phyloP scores from a whole-genome alignment of 1,140 invertebrate species.

The Globodera rostochiensis region DNA sequence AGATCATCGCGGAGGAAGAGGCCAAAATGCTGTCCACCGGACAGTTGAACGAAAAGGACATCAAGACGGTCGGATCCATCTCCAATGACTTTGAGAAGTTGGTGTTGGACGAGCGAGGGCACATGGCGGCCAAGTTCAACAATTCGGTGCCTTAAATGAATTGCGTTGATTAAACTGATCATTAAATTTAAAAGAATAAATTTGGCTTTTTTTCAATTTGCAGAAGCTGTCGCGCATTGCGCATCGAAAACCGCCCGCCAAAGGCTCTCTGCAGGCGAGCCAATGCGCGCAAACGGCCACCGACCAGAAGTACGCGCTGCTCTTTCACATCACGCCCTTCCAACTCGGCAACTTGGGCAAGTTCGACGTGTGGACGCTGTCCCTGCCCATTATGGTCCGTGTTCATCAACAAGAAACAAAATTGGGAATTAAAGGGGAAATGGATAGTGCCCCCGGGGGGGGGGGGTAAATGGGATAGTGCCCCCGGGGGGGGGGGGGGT shows the following conservation, averaged over 20 bases:
- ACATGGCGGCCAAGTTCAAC: slow-evolving; percentile 64
- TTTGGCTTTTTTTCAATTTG: not conserved
- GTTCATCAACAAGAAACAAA: slow-evolving; percentile 1
- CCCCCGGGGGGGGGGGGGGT: too few species aligned
- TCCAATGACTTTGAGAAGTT: slow-evolving; percentile 65
- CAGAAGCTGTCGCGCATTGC: slow-evolving; percentile 64
- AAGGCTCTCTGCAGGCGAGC: slow-evolving; percentile 47
- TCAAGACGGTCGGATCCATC: slow-evolving; percentile 63
- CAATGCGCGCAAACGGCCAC: slow-evolving; percentile 57
- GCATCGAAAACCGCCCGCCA: slow-evolving; percentile 64
- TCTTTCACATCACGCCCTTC: slow-evolving; percentile 65
- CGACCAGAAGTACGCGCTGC: slow-evolving; percentile 65
- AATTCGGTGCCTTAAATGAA: slow-evolving; percentile 51
- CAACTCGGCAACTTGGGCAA: slow-evolving; percentile 65
- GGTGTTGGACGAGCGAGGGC: slow-evolving; percentile 62
- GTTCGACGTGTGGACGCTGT: slow-evolving; percentile 65
- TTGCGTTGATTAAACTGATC: not conserved
- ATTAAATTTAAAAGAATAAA: too few species aligned
- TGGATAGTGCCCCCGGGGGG: too few species aligned
- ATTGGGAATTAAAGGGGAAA: too few species aligned
- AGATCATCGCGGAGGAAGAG: slow-evolving; percentile 64
- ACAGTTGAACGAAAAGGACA: slow-evolving; percentile 58
- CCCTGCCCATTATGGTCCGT: slow-evolving; percentile 62
- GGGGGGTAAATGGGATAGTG: too few species aligned
- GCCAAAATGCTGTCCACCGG: slow-evolving; percentile 51